Evolutionary conservation across 2,113 vertebrate genomes (phyloP).

Genomic region (Sus scrofa): T2T-Sscrofa CM000821.6:47913001-47913500

Average conservation of each 20-base stretch:
- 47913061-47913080: too few relatives aligned
- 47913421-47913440: too few relatives aligned
- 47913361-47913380: slow-evolving; percentile 15
- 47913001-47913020: too few relatives aligned
- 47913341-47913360: slow-evolving; percentile 6
- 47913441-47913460: too few relatives aligned
- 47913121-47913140: neutral
- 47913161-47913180: neutral
- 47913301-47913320: neutral
- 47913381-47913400: neutral
- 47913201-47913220: neutral
- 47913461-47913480: too few relatives aligned
- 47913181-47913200: neutral
- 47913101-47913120: too few relatives aligned
- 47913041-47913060: too few relatives aligned
- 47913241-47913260: neutral
- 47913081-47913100: too few relatives aligned
- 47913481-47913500: neutral
- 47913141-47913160: neutral
- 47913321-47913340: neutral
- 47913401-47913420: neutral
- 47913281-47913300: neutral
- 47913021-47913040: too few relatives aligned
- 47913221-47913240: neutral
- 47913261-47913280: neutral